Conservation (phyloP, 2,797 vertebrate species). For the Microhierax caerulescens region DNA sequence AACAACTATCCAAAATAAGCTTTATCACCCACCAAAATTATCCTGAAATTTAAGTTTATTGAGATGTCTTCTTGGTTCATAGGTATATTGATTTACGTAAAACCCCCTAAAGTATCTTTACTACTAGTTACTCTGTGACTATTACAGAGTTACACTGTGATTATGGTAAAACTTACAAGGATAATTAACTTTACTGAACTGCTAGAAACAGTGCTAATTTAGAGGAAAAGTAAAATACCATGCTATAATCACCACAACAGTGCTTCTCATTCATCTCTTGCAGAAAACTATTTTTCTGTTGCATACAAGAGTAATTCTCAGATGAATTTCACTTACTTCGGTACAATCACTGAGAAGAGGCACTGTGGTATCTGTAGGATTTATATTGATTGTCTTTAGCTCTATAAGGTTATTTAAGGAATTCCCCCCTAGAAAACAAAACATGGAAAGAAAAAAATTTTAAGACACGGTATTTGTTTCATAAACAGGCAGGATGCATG, state of each 20-base stretch:
- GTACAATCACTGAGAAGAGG: slow-evolving; percentile 90
- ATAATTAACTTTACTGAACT: background rate
- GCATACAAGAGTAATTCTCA: background rate
- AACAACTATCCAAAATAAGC: background rate
- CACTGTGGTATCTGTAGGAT: slow-evolving; percentile 92
- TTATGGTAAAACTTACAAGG: background rate
- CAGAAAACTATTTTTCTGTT: background rate
- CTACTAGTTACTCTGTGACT: background rate
- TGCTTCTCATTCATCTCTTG: background rate
- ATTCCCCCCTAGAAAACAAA: slow-evolving; percentile 85
- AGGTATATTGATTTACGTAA: background rate
- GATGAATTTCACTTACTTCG: slow-evolving; percentile 80
- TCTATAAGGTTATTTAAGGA: slow-evolving; percentile 97
- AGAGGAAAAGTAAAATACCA: background rate
- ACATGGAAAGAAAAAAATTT: background rate
- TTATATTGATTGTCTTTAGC: slow-evolving; percentile 95
- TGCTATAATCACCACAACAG: background rate
- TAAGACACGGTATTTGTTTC: background rate
- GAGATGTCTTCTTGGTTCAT: background rate
- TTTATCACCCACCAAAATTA: background rate
- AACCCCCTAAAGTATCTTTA: background rate
- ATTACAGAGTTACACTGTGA: rapidly evolving
- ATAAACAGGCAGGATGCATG: background rate
- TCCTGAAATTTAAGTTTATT: background rate
- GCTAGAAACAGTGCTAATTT: background rate